Evolutionary conservation across 2,888 invertebrate species (phyloP).

Genomic region (Acanthosepion lycidas): DNA sequence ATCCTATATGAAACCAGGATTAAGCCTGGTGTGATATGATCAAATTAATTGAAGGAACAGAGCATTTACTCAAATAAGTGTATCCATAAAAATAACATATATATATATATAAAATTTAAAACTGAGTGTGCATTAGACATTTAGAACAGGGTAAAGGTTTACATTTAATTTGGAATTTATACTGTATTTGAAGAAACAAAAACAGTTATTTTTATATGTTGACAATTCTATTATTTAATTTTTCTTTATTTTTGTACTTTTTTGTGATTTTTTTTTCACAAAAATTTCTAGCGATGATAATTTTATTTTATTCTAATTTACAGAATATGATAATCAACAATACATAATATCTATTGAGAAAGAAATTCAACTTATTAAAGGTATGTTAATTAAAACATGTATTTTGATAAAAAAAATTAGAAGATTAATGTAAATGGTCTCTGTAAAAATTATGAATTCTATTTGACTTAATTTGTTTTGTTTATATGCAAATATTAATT

Average conservation of each 20-base stretch:
- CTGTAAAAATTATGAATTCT: background rate
- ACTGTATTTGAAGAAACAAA: background rate
- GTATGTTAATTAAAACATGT: slow-evolving; percentile 53
- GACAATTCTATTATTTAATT: background rate
- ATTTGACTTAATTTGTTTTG: no score
- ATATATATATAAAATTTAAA: no score
- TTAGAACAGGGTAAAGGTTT: no score
- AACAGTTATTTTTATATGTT: no score
- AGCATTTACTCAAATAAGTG: no score
- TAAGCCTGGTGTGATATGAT: no score
- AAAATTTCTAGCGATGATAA: background rate
- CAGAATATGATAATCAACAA: slow-evolving; percentile 68
- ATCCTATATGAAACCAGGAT: no score
- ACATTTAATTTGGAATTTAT: background rate
- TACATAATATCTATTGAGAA: slow-evolving; percentile 65
- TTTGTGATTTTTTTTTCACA: background rate
- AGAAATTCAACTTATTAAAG: slow-evolving; percentile 61
- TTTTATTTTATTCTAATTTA: slow-evolving; percentile 47
- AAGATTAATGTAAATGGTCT: background rate
- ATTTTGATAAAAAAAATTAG: background rate
- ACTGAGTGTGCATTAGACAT: no score
- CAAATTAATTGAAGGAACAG: no score
- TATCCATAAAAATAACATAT: no score
- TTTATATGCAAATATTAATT: no score
- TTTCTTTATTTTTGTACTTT: background rate